Evolutionary conservation across 2,888 invertebrate genomes (phyloP), one percentile per base, ranked within the genome.

Genomic region (Drosophila phalerata): DNA sequence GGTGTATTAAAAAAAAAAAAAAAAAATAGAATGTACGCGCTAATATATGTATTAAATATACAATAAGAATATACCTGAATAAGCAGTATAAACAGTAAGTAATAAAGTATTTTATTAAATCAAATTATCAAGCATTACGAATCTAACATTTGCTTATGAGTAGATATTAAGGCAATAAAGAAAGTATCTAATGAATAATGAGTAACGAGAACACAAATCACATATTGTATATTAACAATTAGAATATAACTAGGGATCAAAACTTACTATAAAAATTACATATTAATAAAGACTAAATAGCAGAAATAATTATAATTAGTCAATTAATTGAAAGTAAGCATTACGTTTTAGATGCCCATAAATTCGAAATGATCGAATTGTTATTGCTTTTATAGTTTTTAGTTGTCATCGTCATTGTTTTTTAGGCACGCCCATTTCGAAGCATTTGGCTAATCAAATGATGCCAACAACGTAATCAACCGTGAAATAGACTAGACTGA

Each of bases 401-500:
- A 25, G 66, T 60, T 52, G 61, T 58, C 49, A 65, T 52, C 51
- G 47, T 38, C 40, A 71, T 60, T 71, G 52, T 43, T 34, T 37
- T 37, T 10, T n/a, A 15, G 60, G 60, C 75, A 77, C 76, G 76
- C 76, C 76, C 66, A 52, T 51, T 51, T 10, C 6, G 40, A 64
- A 22, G 38, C 55, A 74, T 55, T 64, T 60, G 57, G 67, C 80
- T 85, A 87, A 88, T 83, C 62, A 81, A 79, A 82, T 76, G 67
- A 76, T 76, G 73, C 65, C 73, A 77, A 58, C 62, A 56, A 61
- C 61, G 86, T 80, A 85, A 88, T 85, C 84, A 85, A 88, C 80
- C 88, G 84, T 85, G 88, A 85, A 85, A 85, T 85, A 84, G 85
- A 85, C 74, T 78, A 80, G 62, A 76, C 74, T 73, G 22, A 45